Conservation (phyloP, 2,113 vertebrate species). For the Rhombomys opimus region DNA sequence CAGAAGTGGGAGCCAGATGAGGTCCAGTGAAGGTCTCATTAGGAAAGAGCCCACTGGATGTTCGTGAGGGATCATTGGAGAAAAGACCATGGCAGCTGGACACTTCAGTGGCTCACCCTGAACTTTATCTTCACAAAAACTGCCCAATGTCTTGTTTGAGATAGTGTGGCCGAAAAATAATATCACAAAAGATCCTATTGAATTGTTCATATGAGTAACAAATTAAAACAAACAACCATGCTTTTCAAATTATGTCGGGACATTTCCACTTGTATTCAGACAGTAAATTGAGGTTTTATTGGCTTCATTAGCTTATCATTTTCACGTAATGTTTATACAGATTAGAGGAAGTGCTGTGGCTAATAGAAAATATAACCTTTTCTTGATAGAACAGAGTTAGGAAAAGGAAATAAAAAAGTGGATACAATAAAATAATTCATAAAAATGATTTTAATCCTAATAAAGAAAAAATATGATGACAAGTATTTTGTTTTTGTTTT, state of each 20-base stretch:
- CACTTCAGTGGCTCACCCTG: background rate
- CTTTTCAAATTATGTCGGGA: constrained; percentile 30
- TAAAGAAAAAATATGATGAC: constrained; percentile 36
- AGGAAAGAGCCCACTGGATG: background rate
- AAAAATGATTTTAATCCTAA: constrained; percentile 29
- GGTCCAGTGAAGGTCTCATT: background rate
- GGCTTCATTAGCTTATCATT: constrained; percentile 43
- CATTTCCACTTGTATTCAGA: constrained; percentile 62
- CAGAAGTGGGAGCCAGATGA: background rate
- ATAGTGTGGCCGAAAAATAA: constrained; percentile 30
- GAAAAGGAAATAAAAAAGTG: background rate
- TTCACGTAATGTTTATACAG: constrained; percentile 37
- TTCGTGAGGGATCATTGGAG: background rate
- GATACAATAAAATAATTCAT: constrained; percentile 22
- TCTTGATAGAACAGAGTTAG: background rate
- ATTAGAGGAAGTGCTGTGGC: constrained; percentile 4
- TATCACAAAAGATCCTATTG: constrained; percentile 22
- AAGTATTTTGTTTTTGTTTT: background rate
- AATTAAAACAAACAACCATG: constrained; percentile 58
- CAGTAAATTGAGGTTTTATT: constrained; percentile 42
- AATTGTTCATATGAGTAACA: constrained; percentile 40
- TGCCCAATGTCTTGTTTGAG: background rate
- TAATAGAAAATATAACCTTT: constrained; percentile 56
- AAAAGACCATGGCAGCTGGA: background rate
- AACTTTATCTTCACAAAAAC: constrained; percentile 29